Evolutionary conservation across 35 echinoderm and acorn worm species (phyloP).

Genomic region (Anneissia japonica): DNA sequence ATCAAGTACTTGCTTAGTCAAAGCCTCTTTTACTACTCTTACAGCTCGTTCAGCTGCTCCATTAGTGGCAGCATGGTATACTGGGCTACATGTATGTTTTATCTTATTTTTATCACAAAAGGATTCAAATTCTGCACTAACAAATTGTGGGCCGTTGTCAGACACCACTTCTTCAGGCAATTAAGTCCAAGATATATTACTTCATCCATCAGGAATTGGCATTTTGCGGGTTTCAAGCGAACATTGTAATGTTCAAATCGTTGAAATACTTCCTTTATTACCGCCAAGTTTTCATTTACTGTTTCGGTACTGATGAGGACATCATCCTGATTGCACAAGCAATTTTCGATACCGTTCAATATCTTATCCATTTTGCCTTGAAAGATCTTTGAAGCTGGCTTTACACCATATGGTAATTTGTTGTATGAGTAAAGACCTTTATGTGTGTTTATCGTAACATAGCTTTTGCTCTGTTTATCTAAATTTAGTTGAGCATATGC

Average conservation of each 20-base stretch:
- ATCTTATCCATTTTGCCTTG: conserved; percentile 54
- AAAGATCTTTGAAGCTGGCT: conserved; percentile 46
- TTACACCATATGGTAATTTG: not conserved
- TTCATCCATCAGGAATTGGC: not conserved
- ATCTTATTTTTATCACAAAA: not conserved
- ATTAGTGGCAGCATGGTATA: conserved; percentile 29
- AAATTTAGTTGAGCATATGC: conserved; percentile 60
- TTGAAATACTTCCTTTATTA: conserved; percentile 6
- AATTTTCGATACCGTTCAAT: conserved; percentile 38
- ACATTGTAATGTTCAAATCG: not conserved
- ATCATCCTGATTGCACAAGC: conserved; percentile 65
- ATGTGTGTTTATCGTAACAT: conserved; percentile 37
- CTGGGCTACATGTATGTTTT: not conserved
- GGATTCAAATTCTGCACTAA: not conserved
- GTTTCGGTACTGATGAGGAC: conserved; percentile 35
- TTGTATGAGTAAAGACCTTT: conserved; percentile 31
- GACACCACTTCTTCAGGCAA: not conserved
- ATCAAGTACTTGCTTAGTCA: not conserved
- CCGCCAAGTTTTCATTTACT: conserved; percentile 26
- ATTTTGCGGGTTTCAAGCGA: not conserved
- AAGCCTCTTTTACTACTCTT: not conserved
- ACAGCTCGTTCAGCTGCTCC: conserved; percentile 23
- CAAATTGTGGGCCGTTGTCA: not conserved
- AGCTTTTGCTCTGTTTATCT: conserved; percentile 39
- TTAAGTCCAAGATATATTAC: not conserved